phyloP scores from a whole-genome alignment of 2,113 vertebrate species.

The Typhlomys cinereus region DNA sequence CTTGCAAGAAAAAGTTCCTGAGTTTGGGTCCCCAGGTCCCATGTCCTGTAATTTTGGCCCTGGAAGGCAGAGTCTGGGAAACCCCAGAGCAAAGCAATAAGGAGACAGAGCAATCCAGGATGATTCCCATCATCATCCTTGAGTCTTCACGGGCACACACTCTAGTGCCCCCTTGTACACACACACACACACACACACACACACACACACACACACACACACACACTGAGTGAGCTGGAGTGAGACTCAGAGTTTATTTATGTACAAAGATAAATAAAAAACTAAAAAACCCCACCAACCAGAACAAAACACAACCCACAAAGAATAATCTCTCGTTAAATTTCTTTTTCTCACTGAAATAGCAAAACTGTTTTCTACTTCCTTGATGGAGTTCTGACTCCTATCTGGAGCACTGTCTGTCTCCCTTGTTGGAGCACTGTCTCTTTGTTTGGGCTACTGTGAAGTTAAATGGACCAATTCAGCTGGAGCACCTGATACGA shows the following conservation, averaged over 20 bases:
- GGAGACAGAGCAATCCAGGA: no score
- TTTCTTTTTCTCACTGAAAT: background rate
- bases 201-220: no score
- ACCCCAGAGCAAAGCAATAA: no score
- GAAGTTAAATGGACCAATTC: background rate
- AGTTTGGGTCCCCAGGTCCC: background rate
- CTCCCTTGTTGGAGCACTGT: no score
- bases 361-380: background rate
- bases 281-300: background rate
- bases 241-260: no score
- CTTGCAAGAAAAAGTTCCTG: background rate
- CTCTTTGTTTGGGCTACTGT: background rate
- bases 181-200: no score
- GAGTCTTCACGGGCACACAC: no score
- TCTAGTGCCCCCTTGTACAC: no score
- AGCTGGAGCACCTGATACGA: background rate
- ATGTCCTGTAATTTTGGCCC: background rate
- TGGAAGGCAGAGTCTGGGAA: no score
- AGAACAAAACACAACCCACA: background rate
- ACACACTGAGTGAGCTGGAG: no score
- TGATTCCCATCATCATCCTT: no score
- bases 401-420: background rate
- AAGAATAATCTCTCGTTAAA: background rate
- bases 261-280: no score
- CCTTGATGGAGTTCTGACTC: background rate